Evolutionary conservation across 2,113 vertebrate species (phyloP).

Genomic region (Cyprichromis sp.): DNA sequence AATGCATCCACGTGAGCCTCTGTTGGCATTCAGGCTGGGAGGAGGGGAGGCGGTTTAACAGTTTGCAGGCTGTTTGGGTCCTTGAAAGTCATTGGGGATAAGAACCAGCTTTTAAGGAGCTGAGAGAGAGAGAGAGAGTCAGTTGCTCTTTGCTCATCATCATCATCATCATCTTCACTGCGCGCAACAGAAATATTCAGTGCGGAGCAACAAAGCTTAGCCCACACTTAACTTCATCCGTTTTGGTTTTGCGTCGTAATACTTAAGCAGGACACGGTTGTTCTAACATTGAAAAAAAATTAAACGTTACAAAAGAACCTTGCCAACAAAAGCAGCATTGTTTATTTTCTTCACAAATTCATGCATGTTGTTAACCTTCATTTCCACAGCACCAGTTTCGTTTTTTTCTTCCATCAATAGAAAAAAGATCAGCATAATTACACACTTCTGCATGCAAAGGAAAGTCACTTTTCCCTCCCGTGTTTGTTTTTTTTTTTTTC

Average conservation of each 20-base stretch:
- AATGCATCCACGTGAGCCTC: constrained; percentile 30
- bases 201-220: constrained; percentile 42
- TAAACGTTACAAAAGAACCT: constrained; percentile 43
- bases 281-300: constrained; percentile 46
- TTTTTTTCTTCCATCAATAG: constrained; percentile 44
- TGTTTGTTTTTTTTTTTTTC: not conserved
- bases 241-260: constrained; percentile 60
- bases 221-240: constrained; percentile 55
- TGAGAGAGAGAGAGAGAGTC: constrained; percentile 16
- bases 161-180: constrained; percentile 37
- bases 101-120: constrained; percentile 8
- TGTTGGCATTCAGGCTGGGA: constrained; percentile 2
- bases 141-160: constrained; percentile 40
- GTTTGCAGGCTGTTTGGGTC: constrained; percentile 37
- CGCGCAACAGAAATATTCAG: constrained; percentile 69
- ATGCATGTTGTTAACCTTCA: constrained; percentile 72
- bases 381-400: constrained; percentile 59
- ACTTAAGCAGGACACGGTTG: constrained; percentile 52
- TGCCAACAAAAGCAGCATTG: constrained; percentile 64
- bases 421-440: constrained; percentile 62
- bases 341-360: constrained; percentile 66
- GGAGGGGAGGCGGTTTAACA: constrained; percentile 18
- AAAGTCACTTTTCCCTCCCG: constrained; percentile 28
- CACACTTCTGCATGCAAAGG: constrained; percentile 73
- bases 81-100: constrained; percentile 5